Evolutionary conservation across 2,888 invertebrate species (phyloP), one percentile per base, ranked within the genome.

Genomic region (Lutraria lutraria): DNA sequence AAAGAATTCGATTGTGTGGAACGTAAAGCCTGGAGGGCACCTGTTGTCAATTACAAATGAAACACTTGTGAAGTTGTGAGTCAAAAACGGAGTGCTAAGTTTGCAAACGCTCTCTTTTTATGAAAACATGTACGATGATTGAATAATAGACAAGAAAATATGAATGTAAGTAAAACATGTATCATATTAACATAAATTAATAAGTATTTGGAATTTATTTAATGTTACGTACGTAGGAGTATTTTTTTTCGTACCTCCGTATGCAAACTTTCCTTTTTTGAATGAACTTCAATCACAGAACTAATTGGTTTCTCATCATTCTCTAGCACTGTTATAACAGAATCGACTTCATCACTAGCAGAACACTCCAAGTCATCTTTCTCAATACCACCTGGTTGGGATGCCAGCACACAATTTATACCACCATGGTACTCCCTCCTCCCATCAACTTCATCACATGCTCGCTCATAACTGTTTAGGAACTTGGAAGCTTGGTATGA

Each of bases 291-390:
- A 43, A 87, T 87, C n/a, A 83, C n/a, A 1, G 87, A 87, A 29
- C 87, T 87, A 25, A 83, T 63, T 0, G 83, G 83, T 63, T 43
- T 87, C 52, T 87, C 87, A 31, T 79, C 87, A 21, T 82, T 53
- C 6, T 87, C 87, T 21, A 87, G 56, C 19, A 79, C 76, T 12
- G 83, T 79, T 63, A 87, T 87, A 0, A 87, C 25, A 21, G 72
- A 54, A 79, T 87, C 87, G 0, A 87, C 43, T 76, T 87, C 87
- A 79, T 87, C 87, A 56, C 83, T 83, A 13, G 79, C 76, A 13
- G 6, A 6, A 34, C 87, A 87, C 56, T 87, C 56, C 29, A 87
- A 15, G 31, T 83, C 83, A 56, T 83, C 83, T 83, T 79, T n/a
- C 54, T 72, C 60, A 16, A 87, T 79, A 15, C 60, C 72, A 43